Percentiles rank a stretch among this genome's conserved stretches.
These are phyloP conservation scores for Centruroides sculpturatus DNA, from an alignment of 1,140 invertebrate species.

Conservation along the genomic window DNA sequence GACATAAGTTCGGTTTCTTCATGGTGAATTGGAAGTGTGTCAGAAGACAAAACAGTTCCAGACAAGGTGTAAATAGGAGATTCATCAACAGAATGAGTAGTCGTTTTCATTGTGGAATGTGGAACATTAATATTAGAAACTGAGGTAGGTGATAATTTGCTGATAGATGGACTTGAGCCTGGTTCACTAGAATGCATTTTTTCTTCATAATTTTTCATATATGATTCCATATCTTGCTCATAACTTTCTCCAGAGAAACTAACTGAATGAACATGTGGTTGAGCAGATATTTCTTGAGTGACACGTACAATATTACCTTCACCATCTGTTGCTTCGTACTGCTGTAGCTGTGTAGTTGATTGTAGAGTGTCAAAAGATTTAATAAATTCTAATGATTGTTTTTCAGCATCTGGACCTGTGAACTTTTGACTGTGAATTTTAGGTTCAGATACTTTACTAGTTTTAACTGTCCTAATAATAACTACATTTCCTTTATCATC, in stretches of 20 bases:
- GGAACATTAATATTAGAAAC: too few relatives aligned
- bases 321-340: conserved; percentile 10
- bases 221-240: conserved; percentile 33
- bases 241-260: conserved; percentile 39
- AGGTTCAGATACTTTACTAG: conserved; percentile 6
- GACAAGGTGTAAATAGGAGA: too few relatives aligned
- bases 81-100: too few relatives aligned
- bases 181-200: too few relatives aligned
- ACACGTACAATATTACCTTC: conserved; percentile 9
- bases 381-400: conserved; percentile 5
- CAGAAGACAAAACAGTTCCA: too few relatives aligned
- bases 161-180: too few relatives aligned
- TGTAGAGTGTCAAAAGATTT: conserved; percentile 4
- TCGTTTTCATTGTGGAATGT: too few relatives aligned
- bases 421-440: conserved; percentile 9
- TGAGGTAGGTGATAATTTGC: too few relatives aligned
- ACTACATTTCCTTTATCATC: conserved; percentile 16
- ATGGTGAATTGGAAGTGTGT: too few relatives aligned
- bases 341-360: conserved; percentile 2
- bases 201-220: conserved; percentile 28
- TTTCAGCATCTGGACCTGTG: conserved; percentile 9
- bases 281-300: conserved; percentile 28
- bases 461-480: conserved; percentile 6
- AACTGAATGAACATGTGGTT: conserved; percentile 36
- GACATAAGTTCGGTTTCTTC: too few relatives aligned